Evolutionary conservation across 2,113 vertebrate genomes (phyloP).

Genomic region (Xiphias gladius): DNA sequence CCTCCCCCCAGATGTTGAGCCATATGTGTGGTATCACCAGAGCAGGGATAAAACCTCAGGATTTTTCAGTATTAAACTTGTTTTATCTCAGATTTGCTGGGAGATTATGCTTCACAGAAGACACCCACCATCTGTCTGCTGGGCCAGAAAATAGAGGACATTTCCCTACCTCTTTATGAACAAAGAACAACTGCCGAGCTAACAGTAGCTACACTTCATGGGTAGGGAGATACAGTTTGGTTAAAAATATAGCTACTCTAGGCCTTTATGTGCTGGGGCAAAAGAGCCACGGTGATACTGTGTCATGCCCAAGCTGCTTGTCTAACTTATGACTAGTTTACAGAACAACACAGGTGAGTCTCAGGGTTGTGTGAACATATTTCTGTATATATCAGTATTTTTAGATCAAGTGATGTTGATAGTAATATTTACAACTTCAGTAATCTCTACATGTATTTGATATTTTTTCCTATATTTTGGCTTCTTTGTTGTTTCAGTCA

Average conservation of each 20-base stretch:
- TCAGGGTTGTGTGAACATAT: not conserved
- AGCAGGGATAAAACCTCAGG: constrained; percentile 86
- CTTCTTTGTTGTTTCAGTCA: not conserved
- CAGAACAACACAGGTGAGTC: not conserved
- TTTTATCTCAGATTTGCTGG: constrained; percentile 91
- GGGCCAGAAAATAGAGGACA: constrained; percentile 69
- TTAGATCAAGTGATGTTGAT: not conserved
- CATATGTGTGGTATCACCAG: constrained; percentile 84
- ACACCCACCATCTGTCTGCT: constrained; percentile 89
- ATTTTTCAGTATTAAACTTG: constrained; percentile 86
- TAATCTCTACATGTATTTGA: not conserved
- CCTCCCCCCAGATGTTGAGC: constrained; percentile 85
- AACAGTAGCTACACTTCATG: constrained; percentile 37
- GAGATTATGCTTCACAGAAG: constrained; percentile 88
- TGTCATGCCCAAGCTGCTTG: constrained; percentile 3
- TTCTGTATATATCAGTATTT: not conserved
- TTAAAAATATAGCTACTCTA: constrained; percentile 39
- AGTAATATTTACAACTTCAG: not conserved
- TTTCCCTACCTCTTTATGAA: constrained; percentile 63
- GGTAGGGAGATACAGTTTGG: constrained; percentile 48
- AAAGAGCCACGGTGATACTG: constrained; percentile 4
- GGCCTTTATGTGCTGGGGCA: constrained; percentile 21
- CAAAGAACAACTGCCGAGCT: constrained; percentile 41
- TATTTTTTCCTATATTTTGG: not conserved
- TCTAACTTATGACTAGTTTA: constrained; percentile 7